Base-by-base conservation (phyloP, 2,888 invertebrate species). In the Apamea anceps region DNA sequence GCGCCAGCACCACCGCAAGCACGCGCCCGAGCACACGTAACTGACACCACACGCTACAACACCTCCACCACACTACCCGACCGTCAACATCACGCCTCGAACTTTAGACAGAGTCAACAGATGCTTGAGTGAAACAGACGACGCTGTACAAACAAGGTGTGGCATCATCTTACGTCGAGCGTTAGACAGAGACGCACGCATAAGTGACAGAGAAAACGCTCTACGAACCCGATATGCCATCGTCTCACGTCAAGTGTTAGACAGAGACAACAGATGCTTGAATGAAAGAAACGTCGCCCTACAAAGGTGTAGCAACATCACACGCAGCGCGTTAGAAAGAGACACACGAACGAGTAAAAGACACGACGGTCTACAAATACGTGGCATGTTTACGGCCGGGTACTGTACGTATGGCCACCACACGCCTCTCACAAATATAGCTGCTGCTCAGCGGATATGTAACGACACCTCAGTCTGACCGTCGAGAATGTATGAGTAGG, bases 11-110 rank as follows among this genome's bases (percentile, higher is more conserved):
- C 95, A 92, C 77, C 95, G 94, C 90, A 93, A 94, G 88, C 94
- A 92, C 86, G 92, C 94, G 71, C 85, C 94, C 37, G 96, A 96
- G 84, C 95, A 95, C 92, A 95, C 96, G 88, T 96, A 96, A 84
- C 81, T 75, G 57, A 0, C 79, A 1, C 54, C 51, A 13, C 70
- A 6, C 67, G 0, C 48, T 2, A 10, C 25, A 18, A 13, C 54
- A 21, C n/a, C 0, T 6, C 60, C 60, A 0, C 54, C 54, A 42
- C 72, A 21, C 32, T 21, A 21, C 78, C 63, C 51, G 78, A 25
- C 77, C 37, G 48, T 10, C 45, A 6, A 45, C 73, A 73, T 15
- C 42, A 42, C 54, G 28, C 15, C 75, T 75, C n/a, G 13, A 45
- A 6, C 28, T 13, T 15, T 3, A 68, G 25, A 48, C 48, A 21